Base-by-base conservation (phyloP, 2,888 invertebrate genomes). In the Hydroisotoma schaefferi region DNA sequence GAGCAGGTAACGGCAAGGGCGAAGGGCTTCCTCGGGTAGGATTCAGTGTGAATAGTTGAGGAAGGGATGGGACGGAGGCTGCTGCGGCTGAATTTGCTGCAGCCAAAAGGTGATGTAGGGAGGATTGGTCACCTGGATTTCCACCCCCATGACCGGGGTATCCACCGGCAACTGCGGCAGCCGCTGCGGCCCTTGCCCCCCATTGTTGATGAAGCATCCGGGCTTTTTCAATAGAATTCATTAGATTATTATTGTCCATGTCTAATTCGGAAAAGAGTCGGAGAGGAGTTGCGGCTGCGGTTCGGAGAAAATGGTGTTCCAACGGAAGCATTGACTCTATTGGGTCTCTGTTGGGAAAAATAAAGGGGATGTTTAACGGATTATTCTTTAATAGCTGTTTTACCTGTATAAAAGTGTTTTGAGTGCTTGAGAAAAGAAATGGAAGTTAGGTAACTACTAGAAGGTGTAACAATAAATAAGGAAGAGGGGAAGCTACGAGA, bases 301-400 rank as follows among this genome's bases (percentile, higher is more conserved):
- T 81, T 40, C 84, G 83, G 15, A 87, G 80, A 74, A 87, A 81
- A 74, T 87, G 87, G 75, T 88, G 87, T 74, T 88, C 87, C 82
- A 87, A 85, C 46, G 72, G 70, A 76, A 88, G 80, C 80, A 88
- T 83, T 73, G 84, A 79, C 78, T 88, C 88, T 85, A 88, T 87
- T 38, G 87, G 87, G 75, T 89, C 88, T 73, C 81, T 80, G 76
- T n/a, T n/a, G 54, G 51, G 52, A 26, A 55, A 55, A 55, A 46
- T 46, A 22, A 46, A 46, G 6, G 15, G 15, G 33, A 33, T 15
- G 15, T 15, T 10, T n/a, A n/a, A n/a, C n/a, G n/a, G n/a, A n/a
- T n/a, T n/a, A n/a, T n/a, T n/a, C n/a, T n/a, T n/a, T n/a, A n/a
- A n/a, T n/a, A n/a, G n/a, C n/a, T n/a, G n/a, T n/a, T n/a, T n/a